Percentiles rank a stretch among this genome's conserved stretches.
These are phyloP conservation scores for Lacanobia oleracea DNA, from an alignment of 2,888 invertebrate genomes.

Conservation along the genomic window DNA sequence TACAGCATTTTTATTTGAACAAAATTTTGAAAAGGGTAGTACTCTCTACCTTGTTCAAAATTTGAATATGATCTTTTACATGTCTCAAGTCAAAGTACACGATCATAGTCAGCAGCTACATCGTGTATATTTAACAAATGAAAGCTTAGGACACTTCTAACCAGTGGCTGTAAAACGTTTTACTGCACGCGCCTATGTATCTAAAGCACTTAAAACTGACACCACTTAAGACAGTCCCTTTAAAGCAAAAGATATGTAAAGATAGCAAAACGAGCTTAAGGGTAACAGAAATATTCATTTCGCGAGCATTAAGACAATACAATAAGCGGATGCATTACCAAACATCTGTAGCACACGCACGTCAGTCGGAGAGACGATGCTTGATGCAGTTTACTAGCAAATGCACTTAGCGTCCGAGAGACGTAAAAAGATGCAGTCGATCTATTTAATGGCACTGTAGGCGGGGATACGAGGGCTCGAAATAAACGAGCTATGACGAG, in stretches of 20 bases:
- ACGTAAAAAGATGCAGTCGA: constrained; percentile 87
- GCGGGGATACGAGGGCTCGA: constrained; percentile 70
- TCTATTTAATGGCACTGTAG: constrained; percentile 85
- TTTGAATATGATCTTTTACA: not conserved
- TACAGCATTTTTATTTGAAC: not conserved
- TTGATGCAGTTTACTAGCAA: constrained; percentile 85
- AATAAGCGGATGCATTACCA: constrained; percentile 65
- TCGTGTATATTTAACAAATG: constrained; percentile 21
- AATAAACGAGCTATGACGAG: constrained; percentile 65
- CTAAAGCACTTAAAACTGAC: constrained; percentile 54
- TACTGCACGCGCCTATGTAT: constrained; percentile 34
- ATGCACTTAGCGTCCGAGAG: constrained; percentile 86
- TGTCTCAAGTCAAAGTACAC: not conserved
- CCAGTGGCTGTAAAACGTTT: constrained; percentile 38
- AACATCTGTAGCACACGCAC: constrained; percentile 59
- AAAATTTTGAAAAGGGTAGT: not conserved
- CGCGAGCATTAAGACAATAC: constrained; percentile 59
- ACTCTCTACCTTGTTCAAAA: too few species aligned
- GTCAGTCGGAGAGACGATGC: constrained; percentile 59
- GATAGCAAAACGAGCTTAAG: constrained; percentile 48
- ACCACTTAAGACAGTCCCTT: constrained; percentile 53
- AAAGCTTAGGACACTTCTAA: constrained; percentile 19
- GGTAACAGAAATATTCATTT: constrained; percentile 59
- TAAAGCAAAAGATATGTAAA: constrained; percentile 56
- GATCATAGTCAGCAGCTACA: constrained; percentile 4